A percentile compares a stretch with the other conserved stretches of the same genome.
Conservation (phyloP, 2,888 invertebrate species). For the Anoncus sp. region DNA sequence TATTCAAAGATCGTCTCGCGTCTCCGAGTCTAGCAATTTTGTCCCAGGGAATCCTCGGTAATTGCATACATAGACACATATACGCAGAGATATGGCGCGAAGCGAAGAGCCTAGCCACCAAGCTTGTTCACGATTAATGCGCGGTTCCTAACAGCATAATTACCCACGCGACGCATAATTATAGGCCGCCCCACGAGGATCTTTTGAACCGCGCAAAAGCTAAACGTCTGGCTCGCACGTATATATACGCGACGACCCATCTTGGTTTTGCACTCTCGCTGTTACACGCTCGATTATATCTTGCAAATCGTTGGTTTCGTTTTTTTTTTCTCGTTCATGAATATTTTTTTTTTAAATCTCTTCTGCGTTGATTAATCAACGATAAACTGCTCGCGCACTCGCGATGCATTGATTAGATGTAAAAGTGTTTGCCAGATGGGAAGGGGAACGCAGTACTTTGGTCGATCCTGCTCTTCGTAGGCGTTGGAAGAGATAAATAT, state of each 20-base stretch:
- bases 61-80: slow-evolving; percentile 29
- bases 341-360: slow-evolving; percentile 6
- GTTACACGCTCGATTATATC: slow-evolving; percentile 48
- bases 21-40: slow-evolving; percentile 12
- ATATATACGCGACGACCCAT: slow-evolving; percentile 31
- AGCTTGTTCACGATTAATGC: slow-evolving; percentile 55
- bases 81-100: not conserved
- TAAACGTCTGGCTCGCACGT: slow-evolving; percentile 48
- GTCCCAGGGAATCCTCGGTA: slow-evolving; percentile 32
- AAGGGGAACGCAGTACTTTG: too few species aligned
- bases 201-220: slow-evolving; percentile 37
- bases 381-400: slow-evolving; percentile 51
- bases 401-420: too few species aligned
- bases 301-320: slow-evolving; percentile 23
- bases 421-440: too few species aligned
- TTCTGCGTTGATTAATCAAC: slow-evolving; percentile 60
- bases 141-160: slow-evolving; percentile 63
- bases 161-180: slow-evolving; percentile 62
- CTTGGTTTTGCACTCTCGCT: too few species aligned
- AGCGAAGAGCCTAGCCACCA: slow-evolving; percentile 11
- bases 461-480: too few species aligned
- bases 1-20: slow-evolving; percentile 8
- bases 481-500: slow-evolving; percentile 42
- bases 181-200: slow-evolving; percentile 51
- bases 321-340: slow-evolving; percentile 21